A percentile compares a stretch with the other conserved stretches of the same genome.
Conservation (phyloP, 2,888 invertebrate species). For the Caenorhabditis sp. region DNA sequence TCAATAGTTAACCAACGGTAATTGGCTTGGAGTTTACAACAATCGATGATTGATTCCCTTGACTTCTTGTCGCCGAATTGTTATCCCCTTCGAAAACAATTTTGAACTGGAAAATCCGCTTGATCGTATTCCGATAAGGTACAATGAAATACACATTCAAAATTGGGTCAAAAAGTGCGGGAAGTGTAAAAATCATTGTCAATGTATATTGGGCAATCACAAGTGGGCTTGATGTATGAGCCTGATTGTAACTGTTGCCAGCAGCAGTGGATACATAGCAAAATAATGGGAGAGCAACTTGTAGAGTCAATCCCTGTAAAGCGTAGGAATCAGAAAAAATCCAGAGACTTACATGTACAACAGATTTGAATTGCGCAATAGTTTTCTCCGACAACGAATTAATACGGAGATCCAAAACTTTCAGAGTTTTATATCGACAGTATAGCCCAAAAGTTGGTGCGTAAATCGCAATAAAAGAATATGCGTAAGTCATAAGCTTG, state of each 20-base stretch:
- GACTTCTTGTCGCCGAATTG: too few relatives aligned
- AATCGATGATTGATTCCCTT: too few relatives aligned
- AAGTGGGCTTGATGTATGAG: not conserved
- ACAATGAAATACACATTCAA: not conserved
- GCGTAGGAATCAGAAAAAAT: not conserved
- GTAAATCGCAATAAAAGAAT: not conserved
- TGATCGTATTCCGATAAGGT: not conserved
- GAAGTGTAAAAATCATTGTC: not conserved
- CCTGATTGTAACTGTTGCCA: not conserved
- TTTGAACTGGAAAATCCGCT: not conserved
- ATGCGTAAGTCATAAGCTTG: slow-evolving; percentile 4
- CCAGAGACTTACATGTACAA: not conserved
- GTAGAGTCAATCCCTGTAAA: not conserved
- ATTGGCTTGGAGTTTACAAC: too few relatives aligned
- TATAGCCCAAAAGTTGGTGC: not conserved
- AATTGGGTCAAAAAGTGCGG: not conserved
- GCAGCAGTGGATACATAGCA: not conserved
- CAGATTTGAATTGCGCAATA: not conserved
- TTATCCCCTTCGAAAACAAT: too few relatives aligned
- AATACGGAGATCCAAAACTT: not conserved
- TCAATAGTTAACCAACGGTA: too few relatives aligned
- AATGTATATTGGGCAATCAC: not conserved
- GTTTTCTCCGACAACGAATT: not conserved
- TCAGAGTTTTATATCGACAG: not conserved
- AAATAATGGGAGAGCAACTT: not conserved